A percentile compares a stretch with the other conserved stretches of the same genome.
Evolutionary conservation across 1,140 invertebrate genomes (phyloP).

Genomic region (Diachasmimorpha longicaudata): DNA sequence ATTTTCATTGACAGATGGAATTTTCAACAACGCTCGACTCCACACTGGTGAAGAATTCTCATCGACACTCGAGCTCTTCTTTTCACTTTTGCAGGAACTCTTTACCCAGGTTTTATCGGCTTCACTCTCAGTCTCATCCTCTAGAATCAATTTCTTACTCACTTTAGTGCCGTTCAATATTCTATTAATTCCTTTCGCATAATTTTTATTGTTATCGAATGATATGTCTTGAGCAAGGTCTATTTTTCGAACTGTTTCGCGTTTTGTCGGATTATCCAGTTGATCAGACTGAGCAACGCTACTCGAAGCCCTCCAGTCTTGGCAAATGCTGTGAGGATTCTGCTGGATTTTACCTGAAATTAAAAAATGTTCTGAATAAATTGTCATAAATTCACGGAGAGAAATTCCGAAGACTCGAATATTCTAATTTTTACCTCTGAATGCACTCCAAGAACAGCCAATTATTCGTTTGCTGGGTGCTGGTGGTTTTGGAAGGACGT

Average conservation of each 20-base stretch:
- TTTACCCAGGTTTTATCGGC: slow-evolving; percentile 33
- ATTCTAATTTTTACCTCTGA: slow-evolving; percentile 46
- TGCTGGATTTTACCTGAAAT: slow-evolving; percentile 44
- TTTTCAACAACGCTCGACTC: neutral
- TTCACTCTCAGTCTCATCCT: slow-evolving; percentile 31
- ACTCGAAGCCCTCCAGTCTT: neutral
- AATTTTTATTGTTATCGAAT: slow-evolving; percentile 57
- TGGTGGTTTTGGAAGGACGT: slow-evolving; percentile 49
- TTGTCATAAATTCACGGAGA: too few species aligned
- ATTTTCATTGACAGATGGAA: neutral
- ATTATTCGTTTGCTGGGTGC: slow-evolving; percentile 49
- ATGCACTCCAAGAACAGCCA: slow-evolving; percentile 59
- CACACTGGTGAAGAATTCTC: neutral
- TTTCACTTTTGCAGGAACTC: slow-evolving; percentile 30
- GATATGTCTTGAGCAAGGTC: slow-evolving; percentile 36
- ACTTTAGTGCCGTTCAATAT: slow-evolving; percentile 49
- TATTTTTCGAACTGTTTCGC: slow-evolving; percentile 32
- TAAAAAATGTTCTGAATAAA: neutral
- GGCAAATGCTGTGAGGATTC: neutral
- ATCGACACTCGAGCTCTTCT: neutral
- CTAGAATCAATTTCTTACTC: slow-evolving; percentile 40
- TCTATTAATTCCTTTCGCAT: slow-evolving; percentile 43
- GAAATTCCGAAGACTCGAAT: too few species aligned
- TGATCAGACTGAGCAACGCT: slow-evolving; percentile 21
- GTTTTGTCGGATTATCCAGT: slow-evolving; percentile 25